Percentiles rank a stretch among this genome's conserved stretches.
Conservation (phyloP, 1,140 invertebrate species). For the Drosophila baimaii region DNA sequence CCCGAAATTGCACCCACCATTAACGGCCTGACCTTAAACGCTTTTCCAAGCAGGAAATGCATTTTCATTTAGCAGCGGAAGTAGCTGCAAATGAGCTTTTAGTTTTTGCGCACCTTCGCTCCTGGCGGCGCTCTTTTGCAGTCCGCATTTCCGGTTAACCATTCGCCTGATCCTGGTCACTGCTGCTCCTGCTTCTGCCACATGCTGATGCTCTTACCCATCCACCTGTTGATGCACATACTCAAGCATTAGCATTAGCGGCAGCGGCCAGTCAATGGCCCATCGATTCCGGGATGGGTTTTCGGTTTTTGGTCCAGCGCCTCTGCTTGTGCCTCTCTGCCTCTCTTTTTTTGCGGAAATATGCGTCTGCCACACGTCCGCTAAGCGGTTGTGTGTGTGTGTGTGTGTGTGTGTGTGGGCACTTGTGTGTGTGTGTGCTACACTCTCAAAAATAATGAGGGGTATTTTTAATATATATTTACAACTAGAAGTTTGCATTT, state of each 20-base stretch:
- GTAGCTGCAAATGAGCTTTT: conserved; percentile 84
- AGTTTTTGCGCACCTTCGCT: conserved; percentile 75
- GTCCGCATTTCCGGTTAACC: conserved; percentile 54
- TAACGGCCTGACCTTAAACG: conserved; percentile 58
- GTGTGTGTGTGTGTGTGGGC: not conserved
- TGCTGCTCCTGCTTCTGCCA: not conserved
- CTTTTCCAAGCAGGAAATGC: conserved; percentile 81
- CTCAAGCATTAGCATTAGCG: conserved; percentile 43
- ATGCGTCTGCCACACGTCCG: conserved; percentile 52
- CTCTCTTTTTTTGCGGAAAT: conserved; percentile 42
- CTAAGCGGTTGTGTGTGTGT: conserved; percentile 1
- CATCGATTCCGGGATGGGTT: conserved; percentile 15
- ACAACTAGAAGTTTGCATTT: not conserved
- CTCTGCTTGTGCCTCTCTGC: conserved; percentile 5
- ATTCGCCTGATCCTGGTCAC: conserved; percentile 1
- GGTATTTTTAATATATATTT: not conserved
- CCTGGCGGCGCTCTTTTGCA: conserved; percentile 20
- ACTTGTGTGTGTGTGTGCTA: not conserved
- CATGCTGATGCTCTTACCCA: not conserved
- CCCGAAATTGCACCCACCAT: not conserved
- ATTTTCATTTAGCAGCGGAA: conserved; percentile 83
- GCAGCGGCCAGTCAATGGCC: conserved; percentile 22
- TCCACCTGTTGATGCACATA: conserved; percentile 44
- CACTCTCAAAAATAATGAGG: not conserved
- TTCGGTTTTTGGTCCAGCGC: conserved; percentile 32